These are phyloP conservation scores for Andrena cerasifolii DNA, from an alignment of 1,140 invertebrate genomes.

Conservation along the genomic window DNA sequence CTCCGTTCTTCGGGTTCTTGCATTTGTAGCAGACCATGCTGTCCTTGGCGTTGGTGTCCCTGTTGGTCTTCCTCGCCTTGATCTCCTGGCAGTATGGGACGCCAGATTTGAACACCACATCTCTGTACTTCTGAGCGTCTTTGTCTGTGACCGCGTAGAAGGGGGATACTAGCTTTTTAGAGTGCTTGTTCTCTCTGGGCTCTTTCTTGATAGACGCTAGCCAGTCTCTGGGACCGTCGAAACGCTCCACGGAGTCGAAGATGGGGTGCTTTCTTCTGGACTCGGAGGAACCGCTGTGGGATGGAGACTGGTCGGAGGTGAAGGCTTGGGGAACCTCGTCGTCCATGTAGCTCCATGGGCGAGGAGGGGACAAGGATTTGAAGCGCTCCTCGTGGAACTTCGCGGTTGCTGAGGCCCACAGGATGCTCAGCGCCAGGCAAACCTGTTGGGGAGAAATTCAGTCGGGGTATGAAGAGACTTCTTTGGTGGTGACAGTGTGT, in stretches of 20 bases:
- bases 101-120: conserved; percentile 61
- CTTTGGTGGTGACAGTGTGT: no score
- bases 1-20: conserved; percentile 87
- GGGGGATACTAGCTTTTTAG: conserved; percentile 66
- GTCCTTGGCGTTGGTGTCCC: conserved; percentile 65
- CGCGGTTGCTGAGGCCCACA: conserved; percentile 33
- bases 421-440: conserved; percentile 42
- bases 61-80: not conserved
- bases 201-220: conserved; percentile 52
- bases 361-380: no score
- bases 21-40: conserved; percentile 84
- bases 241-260: not conserved
- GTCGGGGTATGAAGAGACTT: not conserved
- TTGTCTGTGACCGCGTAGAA: conserved; percentile 52
- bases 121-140: conserved; percentile 54
- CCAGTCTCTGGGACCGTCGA: conserved; percentile 3
- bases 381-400: conserved; percentile 33
- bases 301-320: conserved; percentile 24
- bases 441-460: conserved; percentile 45
- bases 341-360: no score
- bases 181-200: conserved; percentile 67
- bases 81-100: conserved; percentile 69
- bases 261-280: not conserved
- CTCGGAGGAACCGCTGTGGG: conserved; percentile 14
- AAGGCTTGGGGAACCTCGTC: not conserved